A percentile compares a stretch with the other conserved stretches of the same genome.
Conservation (phyloP, 92 coral and sea anemone species). For the Umimayanthus kanabou region DNA sequence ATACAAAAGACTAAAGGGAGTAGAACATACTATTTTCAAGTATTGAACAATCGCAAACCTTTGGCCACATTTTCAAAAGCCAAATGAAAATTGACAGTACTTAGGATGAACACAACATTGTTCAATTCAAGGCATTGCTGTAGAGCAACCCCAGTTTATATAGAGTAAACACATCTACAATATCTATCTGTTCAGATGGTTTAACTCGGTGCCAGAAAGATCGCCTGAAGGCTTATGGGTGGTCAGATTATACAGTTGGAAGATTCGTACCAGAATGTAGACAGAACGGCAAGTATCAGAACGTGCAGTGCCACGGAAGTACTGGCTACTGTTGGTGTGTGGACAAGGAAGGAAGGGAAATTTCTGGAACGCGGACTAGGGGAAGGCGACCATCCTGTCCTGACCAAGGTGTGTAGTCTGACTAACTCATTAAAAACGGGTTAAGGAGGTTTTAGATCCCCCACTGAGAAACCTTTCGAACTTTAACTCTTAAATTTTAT, state of each 20-base stretch:
- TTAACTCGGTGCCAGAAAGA: conserved; percentile 72
- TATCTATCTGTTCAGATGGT: conserved; percentile 54
- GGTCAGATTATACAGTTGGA: conserved; percentile 73
- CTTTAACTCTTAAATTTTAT: no score
- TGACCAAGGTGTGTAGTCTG: conserved; percentile 51
- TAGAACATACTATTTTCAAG: no score
- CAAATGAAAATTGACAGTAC: no score
- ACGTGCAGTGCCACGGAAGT: conserved; percentile 72
- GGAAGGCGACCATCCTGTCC: conserved; percentile 65
- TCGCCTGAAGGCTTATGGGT: conserved; percentile 58
- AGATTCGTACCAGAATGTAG: conserved; percentile 83
- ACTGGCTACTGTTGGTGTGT: conserved; percentile 94
- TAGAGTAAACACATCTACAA: neutral
- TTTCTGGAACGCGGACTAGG: conserved; percentile 69
- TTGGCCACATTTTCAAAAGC: no score
- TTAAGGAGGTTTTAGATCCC: no score
- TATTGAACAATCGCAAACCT: no score
- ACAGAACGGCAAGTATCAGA: conserved; percentile 66
- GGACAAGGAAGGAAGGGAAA: conserved; percentile 75
- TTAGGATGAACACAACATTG: no score
- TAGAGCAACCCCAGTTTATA: no score
- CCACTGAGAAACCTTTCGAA: no score
- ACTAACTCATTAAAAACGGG: no score
- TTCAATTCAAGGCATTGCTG: no score
- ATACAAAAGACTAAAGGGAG: no score